phyloP scores from a whole-genome alignment of 2,888 invertebrate species.

The Acronicta leporina region DNA sequence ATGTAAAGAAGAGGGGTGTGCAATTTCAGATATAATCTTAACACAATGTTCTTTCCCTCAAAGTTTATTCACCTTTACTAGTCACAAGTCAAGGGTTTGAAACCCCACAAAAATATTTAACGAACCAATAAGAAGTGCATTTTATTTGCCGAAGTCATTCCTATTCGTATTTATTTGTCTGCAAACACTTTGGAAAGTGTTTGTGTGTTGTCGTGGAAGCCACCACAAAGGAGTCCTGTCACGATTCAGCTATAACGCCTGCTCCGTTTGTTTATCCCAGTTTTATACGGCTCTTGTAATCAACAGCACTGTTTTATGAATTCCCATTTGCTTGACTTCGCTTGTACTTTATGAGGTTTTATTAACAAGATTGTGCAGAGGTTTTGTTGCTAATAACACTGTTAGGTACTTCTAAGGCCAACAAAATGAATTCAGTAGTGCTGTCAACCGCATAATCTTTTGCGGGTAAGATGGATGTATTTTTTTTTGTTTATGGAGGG shows the following conservation, averaged over 20 bases:
- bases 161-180: constrained; percentile 19
- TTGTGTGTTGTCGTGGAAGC: constrained; percentile 26
- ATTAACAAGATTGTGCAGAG: constrained; percentile 10
- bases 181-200: constrained; percentile 25
- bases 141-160: constrained; percentile 17
- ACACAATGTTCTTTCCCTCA: background rate
- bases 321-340: constrained; percentile 21
- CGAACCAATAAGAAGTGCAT: constrained; percentile 19
- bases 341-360: constrained; percentile 8
- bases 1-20: too few species aligned
- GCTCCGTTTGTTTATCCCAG: constrained; percentile 33
- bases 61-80: background rate
- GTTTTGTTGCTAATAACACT: background rate
- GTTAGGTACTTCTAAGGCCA: too few species aligned
- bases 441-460: too few species aligned
- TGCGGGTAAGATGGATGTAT: too few species aligned
- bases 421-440: too few species aligned
- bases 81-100: background rate
- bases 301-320: constrained; percentile 40
- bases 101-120: background rate
- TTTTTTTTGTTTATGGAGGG: too few species aligned
- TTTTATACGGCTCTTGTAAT: constrained; percentile 34
- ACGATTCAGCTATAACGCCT: constrained; percentile 42
- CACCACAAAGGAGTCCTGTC: constrained; percentile 37
- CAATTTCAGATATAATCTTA: too few species aligned